Evolutionary conservation across 53 echinoderm and acorn worm species (phyloP).

Genomic region (Pentamera pediparva): DNA sequence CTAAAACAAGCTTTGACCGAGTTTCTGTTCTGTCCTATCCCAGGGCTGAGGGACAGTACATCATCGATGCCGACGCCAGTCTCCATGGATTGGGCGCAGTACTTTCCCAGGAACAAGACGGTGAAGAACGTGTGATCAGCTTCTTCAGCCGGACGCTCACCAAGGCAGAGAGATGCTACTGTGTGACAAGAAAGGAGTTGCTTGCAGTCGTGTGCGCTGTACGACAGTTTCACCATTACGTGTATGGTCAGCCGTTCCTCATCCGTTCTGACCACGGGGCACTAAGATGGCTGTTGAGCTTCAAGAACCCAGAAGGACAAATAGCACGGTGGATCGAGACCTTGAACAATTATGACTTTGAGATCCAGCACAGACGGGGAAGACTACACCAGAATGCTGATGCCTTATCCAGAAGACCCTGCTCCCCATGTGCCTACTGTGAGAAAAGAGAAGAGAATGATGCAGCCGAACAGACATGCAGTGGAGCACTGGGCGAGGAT

Average conservation of each 20-base stretch:
- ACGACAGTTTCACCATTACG: constrained; percentile 42
- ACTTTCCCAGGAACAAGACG: constrained; percentile 35
- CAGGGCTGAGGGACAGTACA: background rate
- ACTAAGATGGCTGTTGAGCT: constrained; percentile 45
- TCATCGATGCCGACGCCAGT: constrained; percentile 48
- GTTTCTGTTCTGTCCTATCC: constrained; percentile 47
- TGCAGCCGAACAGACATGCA: background rate
- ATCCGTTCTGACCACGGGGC: constrained; percentile 46
- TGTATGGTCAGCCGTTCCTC: constrained; percentile 36
- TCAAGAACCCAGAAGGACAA: constrained; percentile 39
- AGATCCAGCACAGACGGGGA: constrained; percentile 24
- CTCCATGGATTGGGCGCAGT: constrained; percentile 37
- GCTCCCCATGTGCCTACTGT: background rate
- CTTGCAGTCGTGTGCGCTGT: constrained; percentile 40
- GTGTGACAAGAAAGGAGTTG: constrained; percentile 47
- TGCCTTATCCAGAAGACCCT: constrained; percentile 10
- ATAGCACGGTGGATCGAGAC: constrained; percentile 26
- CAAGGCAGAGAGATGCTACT: constrained; percentile 31
- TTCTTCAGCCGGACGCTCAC: constrained; percentile 24
- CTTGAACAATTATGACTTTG: constrained; percentile 10
- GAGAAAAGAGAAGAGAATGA: background rate
- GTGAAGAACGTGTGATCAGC: constrained; percentile 27
- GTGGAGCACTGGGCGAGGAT: no score
- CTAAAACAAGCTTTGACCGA: no score
- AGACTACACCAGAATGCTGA: constrained; percentile 19